phyloP scores from a whole-genome alignment of 2,113 vertebrate genomes.

The Arizona elegans region DNA sequence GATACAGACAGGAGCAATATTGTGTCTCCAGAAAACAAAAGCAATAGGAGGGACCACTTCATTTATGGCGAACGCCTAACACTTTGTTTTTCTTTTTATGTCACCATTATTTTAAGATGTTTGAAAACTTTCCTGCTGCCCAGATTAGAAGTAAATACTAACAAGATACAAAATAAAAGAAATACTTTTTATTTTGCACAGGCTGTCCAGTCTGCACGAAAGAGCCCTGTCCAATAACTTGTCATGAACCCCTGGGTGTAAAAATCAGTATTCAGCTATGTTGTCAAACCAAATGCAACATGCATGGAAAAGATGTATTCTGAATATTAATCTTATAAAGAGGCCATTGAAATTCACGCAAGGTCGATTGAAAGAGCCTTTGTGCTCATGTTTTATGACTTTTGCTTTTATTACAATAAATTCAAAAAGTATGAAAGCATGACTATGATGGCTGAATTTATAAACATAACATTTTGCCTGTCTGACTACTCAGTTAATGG shows the following conservation, averaged over 20 bases:
- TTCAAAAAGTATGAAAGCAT: conserved; percentile 32
- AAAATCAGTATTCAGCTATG: conserved; percentile 57
- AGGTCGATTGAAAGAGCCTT: conserved; percentile 19
- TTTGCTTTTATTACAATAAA: conserved; percentile 58
- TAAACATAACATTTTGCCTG: conserved; percentile 37
- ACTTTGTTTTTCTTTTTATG: neutral
- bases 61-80: neutral
- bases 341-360: conserved; percentile 30
- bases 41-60: neutral
- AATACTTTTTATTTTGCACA: conserved; percentile 40
- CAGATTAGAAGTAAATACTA: neutral
- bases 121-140: accelerated
- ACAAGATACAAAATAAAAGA: conserved; percentile 15
- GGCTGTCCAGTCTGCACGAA: conserved; percentile 33
- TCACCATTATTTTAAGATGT: neutral
- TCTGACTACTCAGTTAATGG: accelerated
- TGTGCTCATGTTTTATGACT: conserved; percentile 42
- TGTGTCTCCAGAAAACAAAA: neutral
- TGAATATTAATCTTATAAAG: conserved; percentile 29
- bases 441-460: conserved; percentile 12
- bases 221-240: conserved; percentile 41
- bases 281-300: conserved; percentile 43
- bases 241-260: conserved; percentile 2
- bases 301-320: conserved; percentile 17
- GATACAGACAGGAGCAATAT: neutral